Conservation (phyloP, 2,797 vertebrate species). For the Aldrovandia affinis region DNA sequence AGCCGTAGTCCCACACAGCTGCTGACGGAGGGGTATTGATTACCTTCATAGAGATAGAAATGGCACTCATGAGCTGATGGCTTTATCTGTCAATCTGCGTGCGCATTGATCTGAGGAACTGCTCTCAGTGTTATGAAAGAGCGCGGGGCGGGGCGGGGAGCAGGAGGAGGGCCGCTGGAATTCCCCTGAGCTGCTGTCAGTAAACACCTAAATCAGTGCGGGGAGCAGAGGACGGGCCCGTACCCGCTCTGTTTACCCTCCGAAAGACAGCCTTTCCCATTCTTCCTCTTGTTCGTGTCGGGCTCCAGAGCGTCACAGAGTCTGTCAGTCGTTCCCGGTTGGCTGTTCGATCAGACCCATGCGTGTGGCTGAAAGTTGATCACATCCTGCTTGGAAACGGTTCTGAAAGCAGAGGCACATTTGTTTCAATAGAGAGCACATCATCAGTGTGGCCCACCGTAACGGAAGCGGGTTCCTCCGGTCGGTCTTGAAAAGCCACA, state of each 20-base stretch:
- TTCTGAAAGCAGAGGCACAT: no score
- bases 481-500: not conserved
- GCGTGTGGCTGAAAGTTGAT: not conserved
- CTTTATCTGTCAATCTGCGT: constrained; percentile 24
- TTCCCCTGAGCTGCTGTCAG: not conserved
- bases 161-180: not conserved
- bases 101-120: constrained; percentile 1
- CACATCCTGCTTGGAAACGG: not conserved
- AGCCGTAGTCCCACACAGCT: not conserved
- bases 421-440: no score
- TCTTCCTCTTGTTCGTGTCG: not conserved
- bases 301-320: no score
- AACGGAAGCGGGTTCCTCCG: not conserved
- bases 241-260: not conserved
- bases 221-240: not conserved
- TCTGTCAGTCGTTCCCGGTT: no score
- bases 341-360: not conserved
- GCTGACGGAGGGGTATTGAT: constrained; percentile 24
- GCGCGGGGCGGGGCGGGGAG: not conserved
- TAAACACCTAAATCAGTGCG: not conserved
- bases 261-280: not conserved
- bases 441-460: not conserved
- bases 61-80: constrained; percentile 13
- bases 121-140: constrained; percentile 3
- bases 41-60: constrained; percentile 20